Evolutionary conservation across 2,888 invertebrate genomes (phyloP).

Genomic region (Chelonus formosanus): DNA sequence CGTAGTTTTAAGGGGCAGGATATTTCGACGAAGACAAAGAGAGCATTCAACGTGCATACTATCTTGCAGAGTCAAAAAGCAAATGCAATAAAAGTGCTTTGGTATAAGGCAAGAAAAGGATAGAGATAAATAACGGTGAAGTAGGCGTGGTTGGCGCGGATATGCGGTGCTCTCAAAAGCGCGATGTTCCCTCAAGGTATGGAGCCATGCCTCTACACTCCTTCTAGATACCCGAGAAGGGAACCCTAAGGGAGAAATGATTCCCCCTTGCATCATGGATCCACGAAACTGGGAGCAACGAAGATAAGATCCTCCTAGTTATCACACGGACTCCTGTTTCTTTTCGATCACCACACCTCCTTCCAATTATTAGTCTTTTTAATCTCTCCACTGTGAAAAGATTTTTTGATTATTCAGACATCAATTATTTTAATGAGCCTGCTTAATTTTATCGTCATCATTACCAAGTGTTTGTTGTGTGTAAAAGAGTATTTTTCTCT

Average conservation of each 20-base stretch:
- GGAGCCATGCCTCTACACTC: slow-evolving; percentile 26
- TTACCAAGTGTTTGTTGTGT: slow-evolving; percentile 2
- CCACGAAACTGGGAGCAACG: slow-evolving; percentile 58
- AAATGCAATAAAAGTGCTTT: slow-evolving; percentile 31
- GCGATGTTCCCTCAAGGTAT: slow-evolving; percentile 42
- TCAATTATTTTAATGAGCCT: slow-evolving; percentile 24
- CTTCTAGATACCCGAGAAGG: neutral
- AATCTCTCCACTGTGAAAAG: neutral
- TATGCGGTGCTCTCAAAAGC: slow-evolving; percentile 57
- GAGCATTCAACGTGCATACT: slow-evolving; percentile 16
- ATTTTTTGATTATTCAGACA: slow-evolving; percentile 23
- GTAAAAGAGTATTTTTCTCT: neutral
- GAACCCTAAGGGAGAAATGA: slow-evolving; percentile 14
- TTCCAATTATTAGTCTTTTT: slow-evolving; percentile 10
- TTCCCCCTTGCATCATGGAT: slow-evolving; percentile 35
- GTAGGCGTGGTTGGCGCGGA: slow-evolving; percentile 58
- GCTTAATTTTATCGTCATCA: slow-evolving; percentile 11
- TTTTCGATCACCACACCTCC: slow-evolving; percentile 43
- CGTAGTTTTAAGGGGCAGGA: slow-evolving; percentile 30
- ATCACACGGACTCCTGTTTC: slow-evolving; percentile 57
- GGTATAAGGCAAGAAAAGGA: slow-evolving; percentile 34
- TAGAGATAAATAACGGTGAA: slow-evolving; percentile 57
- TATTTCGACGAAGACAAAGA: slow-evolving; percentile 35
- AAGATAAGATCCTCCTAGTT: slow-evolving; percentile 63
- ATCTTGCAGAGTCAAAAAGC: slow-evolving; percentile 9